Percentiles rank a stretch among this genome's conserved stretches.
Conservation (phyloP, 2,888 invertebrate species). For the Hirtodrosophila histrioides region DNA sequence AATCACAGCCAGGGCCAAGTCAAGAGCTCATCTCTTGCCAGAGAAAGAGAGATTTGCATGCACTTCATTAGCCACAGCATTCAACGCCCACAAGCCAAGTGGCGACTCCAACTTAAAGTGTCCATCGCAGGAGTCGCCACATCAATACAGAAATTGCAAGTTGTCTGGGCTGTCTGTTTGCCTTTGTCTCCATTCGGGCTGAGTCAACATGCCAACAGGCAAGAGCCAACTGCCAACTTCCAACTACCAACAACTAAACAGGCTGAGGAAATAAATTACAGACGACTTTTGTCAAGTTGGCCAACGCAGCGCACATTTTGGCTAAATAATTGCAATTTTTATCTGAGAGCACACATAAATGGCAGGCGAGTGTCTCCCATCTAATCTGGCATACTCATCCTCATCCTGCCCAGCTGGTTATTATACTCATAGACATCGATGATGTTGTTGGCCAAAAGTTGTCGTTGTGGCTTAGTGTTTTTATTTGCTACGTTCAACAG, state of each 20-base stretch:
- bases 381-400: conserved; percentile 3
- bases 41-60: conserved; percentile 61
- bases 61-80: conserved; percentile 73
- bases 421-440: conserved; percentile 71
- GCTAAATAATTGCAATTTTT: conserved; percentile 79
- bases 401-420: conserved; percentile 39
- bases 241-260: conserved; percentile 12
- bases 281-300: conserved; percentile 70
- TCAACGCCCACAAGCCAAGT: conserved; percentile 44
- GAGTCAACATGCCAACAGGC: conserved; percentile 53
- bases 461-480: conserved; percentile 53
- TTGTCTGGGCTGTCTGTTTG: conserved; percentile 59
- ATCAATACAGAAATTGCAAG: conserved; percentile 71
- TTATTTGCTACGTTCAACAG: conserved; percentile 24
- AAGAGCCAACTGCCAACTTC: too few relatives aligned
- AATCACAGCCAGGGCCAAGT: conserved; percentile 30
- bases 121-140: conserved; percentile 43
- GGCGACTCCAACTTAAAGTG: conserved; percentile 21
- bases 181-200: conserved; percentile 41
- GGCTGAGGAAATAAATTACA: conserved; percentile 70
- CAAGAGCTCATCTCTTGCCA: conserved; percentile 15
- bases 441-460: conserved; percentile 63
- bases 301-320: conserved; percentile 53
- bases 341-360: conserved; percentile 69
- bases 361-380: conserved; percentile 45